These are phyloP conservation scores for Epirrhoe alternata DNA, from an alignment of 2,888 invertebrate species.

Conservation along the genomic window DNA sequence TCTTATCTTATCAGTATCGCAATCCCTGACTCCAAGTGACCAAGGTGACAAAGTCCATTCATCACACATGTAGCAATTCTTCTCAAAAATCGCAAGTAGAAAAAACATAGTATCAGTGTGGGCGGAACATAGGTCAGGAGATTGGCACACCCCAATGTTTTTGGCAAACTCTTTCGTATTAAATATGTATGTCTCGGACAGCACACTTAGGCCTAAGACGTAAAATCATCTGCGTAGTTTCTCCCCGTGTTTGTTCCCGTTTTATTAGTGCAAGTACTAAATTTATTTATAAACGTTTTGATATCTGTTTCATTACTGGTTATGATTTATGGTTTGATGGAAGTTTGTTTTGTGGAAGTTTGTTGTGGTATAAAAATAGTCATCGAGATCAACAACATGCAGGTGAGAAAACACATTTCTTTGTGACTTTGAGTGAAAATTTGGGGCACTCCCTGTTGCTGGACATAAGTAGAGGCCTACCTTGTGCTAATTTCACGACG, in stretches of 20 bases:
- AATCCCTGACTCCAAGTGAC: background rate
- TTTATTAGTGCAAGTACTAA: constrained; percentile 19
- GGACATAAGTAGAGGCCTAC: constrained; percentile 62
- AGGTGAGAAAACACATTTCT: background rate
- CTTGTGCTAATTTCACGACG: constrained; percentile 82
- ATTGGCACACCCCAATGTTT: constrained; percentile 65
- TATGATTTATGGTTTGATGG: constrained; percentile 13
- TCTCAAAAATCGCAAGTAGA: constrained; percentile 17
- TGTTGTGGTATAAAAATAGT: background rate
- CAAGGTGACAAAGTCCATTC: background rate
- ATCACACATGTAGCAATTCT: constrained; percentile 25
- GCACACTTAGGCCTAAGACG: constrained; percentile 31
- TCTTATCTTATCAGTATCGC: too few relatives aligned
- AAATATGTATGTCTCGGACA: constrained; percentile 11
- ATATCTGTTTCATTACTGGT: constrained; percentile 17
- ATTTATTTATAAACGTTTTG: constrained; percentile 20
- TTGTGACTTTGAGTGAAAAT: background rate
- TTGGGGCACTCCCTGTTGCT: background rate
- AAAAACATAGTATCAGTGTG: constrained; percentile 46
- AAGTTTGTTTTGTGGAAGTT: constrained; percentile 6
- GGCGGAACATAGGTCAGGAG: constrained; percentile 64
- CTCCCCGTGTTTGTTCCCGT: constrained; percentile 22
- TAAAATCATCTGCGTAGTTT: constrained; percentile 16
- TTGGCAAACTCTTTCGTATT: constrained; percentile 47
- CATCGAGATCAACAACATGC: background rate